Evolutionary conservation across 2,888 invertebrate species (phyloP).

Genomic region (Harmothoe impar): DNA sequence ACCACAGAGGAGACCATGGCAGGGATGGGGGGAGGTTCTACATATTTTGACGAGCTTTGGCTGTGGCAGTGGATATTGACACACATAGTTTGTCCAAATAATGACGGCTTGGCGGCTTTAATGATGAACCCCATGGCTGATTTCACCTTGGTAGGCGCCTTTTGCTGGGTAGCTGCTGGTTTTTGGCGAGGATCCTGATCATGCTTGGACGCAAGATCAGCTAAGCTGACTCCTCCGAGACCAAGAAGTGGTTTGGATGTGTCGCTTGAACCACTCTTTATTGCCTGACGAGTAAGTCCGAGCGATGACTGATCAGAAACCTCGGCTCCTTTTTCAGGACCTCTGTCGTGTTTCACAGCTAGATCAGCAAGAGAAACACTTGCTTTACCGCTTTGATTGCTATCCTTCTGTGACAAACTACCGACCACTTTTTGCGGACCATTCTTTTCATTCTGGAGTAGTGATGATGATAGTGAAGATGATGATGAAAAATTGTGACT

Average conservation of each 20-base stretch:
- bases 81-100: slow-evolving; percentile 64
- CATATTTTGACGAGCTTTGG: background rate
- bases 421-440: too few species aligned
- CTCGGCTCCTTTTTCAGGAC: too few species aligned
- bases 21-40: slow-evolving; percentile 65
- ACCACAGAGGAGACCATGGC: too few species aligned
- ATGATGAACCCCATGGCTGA: background rate
- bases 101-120: slow-evolving; percentile 42
- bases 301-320: background rate
- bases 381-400: too few species aligned
- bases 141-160: background rate
- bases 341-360: too few species aligned
- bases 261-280: background rate
- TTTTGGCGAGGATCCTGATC: background rate
- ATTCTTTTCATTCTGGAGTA: background rate
- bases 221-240: slow-evolving; percentile 28
- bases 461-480: background rate
- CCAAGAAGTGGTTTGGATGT: background rate
- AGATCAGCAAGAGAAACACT: too few species aligned
- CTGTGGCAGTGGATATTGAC: background rate
- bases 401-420: too few species aligned
- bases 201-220: slow-evolving; percentile 59
- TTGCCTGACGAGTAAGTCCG: background rate
- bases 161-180: background rate
- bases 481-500: background rate